phyloP scores from a whole-genome alignment of 2,888 invertebrate genomes.

The Pandemis cinnamomeana region DNA sequence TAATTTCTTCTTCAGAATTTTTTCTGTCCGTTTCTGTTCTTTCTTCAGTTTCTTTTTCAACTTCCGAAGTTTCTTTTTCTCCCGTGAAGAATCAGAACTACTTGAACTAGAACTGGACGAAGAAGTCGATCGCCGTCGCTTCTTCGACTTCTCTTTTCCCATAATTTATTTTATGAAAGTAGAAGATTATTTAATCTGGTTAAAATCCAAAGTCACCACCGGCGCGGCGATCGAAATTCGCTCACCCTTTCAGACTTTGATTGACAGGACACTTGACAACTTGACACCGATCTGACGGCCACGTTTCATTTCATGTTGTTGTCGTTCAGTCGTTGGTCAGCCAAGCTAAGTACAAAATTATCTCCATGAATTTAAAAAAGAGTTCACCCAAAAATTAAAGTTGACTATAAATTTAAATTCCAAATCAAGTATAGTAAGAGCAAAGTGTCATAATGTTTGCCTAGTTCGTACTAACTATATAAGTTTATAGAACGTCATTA shows the following conservation, averaged over 20 bases:
- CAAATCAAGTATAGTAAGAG: too few species aligned
- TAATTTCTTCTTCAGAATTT: slow-evolving; percentile 80
- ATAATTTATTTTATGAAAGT: slow-evolving; percentile 50
- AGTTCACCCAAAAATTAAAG: too few species aligned
- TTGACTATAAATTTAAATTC: too few species aligned
- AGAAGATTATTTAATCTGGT: neutral
- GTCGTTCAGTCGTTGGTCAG: too few species aligned
- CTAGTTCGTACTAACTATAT: too few species aligned
- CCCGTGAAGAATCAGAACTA: slow-evolving; percentile 75
- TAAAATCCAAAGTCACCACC: slow-evolving; percentile 7
- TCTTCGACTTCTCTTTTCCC: slow-evolving; percentile 78
- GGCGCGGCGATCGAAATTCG: neutral
- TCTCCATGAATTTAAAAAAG: too few species aligned
- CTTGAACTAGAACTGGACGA: slow-evolving; percentile 67
- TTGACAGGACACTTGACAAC: neutral
- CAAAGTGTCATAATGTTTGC: too few species aligned
- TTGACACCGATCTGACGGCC: too few species aligned
- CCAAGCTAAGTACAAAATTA: too few species aligned
- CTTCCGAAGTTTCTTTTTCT: slow-evolving; percentile 81
- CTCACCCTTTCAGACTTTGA: neutral
- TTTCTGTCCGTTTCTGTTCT: slow-evolving; percentile 82
- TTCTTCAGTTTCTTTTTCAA: slow-evolving; percentile 83
- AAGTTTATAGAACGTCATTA: too few species aligned
- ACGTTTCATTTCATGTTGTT: too few species aligned
- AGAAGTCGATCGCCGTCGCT: slow-evolving; percentile 62